Evolutionary conservation across 1,140 invertebrate species (phyloP).

Genomic region (Aphelenchoides avenae): DNA sequence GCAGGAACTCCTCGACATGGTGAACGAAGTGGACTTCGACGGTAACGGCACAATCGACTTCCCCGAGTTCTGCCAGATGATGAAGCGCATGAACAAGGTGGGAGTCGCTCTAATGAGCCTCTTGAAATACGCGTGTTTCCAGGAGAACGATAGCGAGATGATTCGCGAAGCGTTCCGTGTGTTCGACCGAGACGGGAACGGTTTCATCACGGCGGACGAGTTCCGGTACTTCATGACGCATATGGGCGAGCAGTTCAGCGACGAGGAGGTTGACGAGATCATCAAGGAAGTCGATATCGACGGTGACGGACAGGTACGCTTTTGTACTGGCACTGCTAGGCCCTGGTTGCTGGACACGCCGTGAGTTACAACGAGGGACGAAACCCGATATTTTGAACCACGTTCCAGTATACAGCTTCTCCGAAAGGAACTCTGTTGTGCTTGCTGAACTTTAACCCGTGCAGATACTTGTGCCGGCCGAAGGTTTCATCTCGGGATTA

Average conservation of each 20-base stretch:
- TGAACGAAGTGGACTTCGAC: constrained; percentile 58
- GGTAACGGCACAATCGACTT: constrained; percentile 58
- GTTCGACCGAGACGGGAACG: constrained; percentile 58
- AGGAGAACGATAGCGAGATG: constrained; percentile 59
- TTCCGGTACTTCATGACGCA: constrained; percentile 22
- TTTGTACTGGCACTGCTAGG: no score
- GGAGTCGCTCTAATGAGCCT: no score
- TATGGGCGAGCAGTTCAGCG: constrained; percentile 47
- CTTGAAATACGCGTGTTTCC: constrained; percentile 14
- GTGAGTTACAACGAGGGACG: no score
- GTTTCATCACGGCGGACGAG: constrained; percentile 58
- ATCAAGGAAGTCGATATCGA: constrained; percentile 55
- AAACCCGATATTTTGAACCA: no score
- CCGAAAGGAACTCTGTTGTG: no score
- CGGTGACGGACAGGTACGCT: constrained; percentile 55
- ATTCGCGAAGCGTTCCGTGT: constrained; percentile 58
- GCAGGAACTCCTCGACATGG: constrained; percentile 59
- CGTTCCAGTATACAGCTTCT: no score
- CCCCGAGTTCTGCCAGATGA: constrained; percentile 59
- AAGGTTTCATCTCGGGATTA: no score
- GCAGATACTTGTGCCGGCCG: no score
- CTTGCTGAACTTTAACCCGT: no score
- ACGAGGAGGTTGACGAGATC: constrained; percentile 54
- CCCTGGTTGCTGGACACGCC: no score
- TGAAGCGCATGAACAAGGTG: constrained; percentile 59